A percentile compares a stretch with the other conserved stretches of the same genome.
phyloP scores from a whole-genome alignment of 1,140 invertebrate species.

The Pectinophora gossypiella region DNA sequence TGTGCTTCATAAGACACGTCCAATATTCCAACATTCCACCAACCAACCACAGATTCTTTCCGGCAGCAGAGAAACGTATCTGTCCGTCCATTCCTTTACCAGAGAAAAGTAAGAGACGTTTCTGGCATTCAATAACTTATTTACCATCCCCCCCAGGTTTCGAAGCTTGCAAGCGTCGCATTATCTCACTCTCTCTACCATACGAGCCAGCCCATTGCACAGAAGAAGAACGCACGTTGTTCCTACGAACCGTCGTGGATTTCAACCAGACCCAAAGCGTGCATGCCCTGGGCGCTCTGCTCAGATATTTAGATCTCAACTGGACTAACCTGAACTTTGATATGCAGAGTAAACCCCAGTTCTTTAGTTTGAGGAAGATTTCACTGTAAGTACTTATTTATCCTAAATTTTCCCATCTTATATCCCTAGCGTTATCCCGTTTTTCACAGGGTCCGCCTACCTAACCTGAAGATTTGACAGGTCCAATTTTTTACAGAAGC shows the following conservation, averaged over 20 bases:
- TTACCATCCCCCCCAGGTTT: slow-evolving; percentile 75
- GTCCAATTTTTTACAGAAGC: no score
- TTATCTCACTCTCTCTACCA: slow-evolving; percentile 78
- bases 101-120: no score
- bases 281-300: slow-evolving; percentile 82
- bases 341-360: slow-evolving; percentile 76
- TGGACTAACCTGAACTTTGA: slow-evolving; percentile 76
- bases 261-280: slow-evolving; percentile 81
- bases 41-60: no score
- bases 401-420: neutral
- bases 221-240: slow-evolving; percentile 78
- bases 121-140: no score
- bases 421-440: no score
- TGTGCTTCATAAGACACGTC: no score
- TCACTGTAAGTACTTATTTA: slow-evolving; percentile 76
- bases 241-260: slow-evolving; percentile 82
- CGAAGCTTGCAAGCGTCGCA: slow-evolving; percentile 78
- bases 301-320: slow-evolving; percentile 84
- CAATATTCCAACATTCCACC: no score
- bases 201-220: slow-evolving; percentile 76
- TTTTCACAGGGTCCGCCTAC: no score
- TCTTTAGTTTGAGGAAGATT: slow-evolving; percentile 78
- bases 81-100: no score
- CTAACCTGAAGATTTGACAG: no score
- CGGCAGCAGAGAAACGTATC: no score